Conservation (phyloP, 2,113 vertebrate species). For the Xenopus borealis region DNA sequence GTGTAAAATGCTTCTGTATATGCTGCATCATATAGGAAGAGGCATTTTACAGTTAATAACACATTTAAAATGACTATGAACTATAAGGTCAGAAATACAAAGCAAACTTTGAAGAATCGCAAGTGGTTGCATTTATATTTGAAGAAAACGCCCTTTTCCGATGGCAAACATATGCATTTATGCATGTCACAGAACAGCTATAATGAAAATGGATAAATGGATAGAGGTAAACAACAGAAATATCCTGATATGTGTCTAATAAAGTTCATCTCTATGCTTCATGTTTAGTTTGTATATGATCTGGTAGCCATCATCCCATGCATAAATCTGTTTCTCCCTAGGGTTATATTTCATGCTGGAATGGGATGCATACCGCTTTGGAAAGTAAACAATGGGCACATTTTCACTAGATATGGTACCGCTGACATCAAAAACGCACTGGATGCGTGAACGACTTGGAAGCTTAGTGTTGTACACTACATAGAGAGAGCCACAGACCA, state of each 20-base stretch:
- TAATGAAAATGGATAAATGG: slow-evolving; percentile 12
- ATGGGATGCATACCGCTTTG: slow-evolving; percentile 84
- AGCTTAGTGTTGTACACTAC: slow-evolving; percentile 94
- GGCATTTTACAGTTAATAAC: too few species aligned
- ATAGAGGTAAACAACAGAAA: not conserved
- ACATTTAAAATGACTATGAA: too few species aligned
- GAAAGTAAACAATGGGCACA: slow-evolving; percentile 89
- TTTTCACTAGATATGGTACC: slow-evolving; percentile 76
- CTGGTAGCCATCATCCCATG: slow-evolving; percentile 96
- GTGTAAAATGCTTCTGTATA: too few species aligned
- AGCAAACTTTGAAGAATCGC: too few species aligned
- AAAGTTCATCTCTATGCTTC: slow-evolving; percentile 71
- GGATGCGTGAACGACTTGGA: slow-evolving; percentile 83
- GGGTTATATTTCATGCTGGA: slow-evolving; percentile 92
- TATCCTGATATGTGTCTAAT: slow-evolving; percentile 5
- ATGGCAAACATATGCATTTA: not conserved
- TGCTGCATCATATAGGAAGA: too few species aligned
- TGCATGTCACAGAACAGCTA: too few species aligned
- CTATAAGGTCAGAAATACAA: too few species aligned
- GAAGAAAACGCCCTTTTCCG: not conserved
- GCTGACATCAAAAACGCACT: slow-evolving; percentile 92
- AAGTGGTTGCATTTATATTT: too few species aligned
- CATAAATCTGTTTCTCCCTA: slow-evolving; percentile 83
- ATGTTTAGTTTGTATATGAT: slow-evolving; percentile 89
- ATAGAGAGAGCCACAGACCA: slow-evolving; percentile 87